Conservation (phyloP, 2,888 invertebrate genomes). For the Eubasilissa splendida region DNA sequence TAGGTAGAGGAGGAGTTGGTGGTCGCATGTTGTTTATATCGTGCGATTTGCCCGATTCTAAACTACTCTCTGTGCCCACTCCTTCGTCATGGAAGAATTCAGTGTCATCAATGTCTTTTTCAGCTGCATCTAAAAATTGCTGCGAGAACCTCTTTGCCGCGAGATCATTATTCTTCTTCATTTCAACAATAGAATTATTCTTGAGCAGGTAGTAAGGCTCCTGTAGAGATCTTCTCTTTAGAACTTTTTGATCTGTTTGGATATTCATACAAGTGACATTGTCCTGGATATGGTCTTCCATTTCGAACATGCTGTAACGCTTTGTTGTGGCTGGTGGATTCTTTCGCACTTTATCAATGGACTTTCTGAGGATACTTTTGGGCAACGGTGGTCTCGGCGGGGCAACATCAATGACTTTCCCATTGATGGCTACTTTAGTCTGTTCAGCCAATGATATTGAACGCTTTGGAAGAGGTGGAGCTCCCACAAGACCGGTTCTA, state of each 20-base stretch:
- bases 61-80: slow-evolving; percentile 74
- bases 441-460: slow-evolving; percentile 77
- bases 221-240: slow-evolving; percentile 83
- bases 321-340: slow-evolving; percentile 71
- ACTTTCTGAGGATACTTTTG: slow-evolving; percentile 80
- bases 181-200: slow-evolving; percentile 67
- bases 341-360: slow-evolving; percentile 72
- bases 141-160: slow-evolving; percentile 71
- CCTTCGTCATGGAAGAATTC: slow-evolving; percentile 76
- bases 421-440: slow-evolving; percentile 64
- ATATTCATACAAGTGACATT: slow-evolving; percentile 67
- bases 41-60: slow-evolving; percentile 74
- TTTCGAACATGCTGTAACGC: slow-evolving; percentile 88
- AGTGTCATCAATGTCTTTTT: slow-evolving; percentile 72
- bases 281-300: slow-evolving; percentile 73
- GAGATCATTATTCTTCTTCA: slow-evolving; percentile 71
- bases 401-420: slow-evolving; percentile 70
- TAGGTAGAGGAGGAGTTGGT: slow-evolving; percentile 72
- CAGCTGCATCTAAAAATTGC: slow-evolving; percentile 71
- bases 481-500: slow-evolving; percentile 65
- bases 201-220: slow-evolving; percentile 79
- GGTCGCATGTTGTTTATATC: slow-evolving; percentile 70
- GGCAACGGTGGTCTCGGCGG: slow-evolving; percentile 83
- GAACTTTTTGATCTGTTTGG: slow-evolving; percentile 71
- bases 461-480: slow-evolving; percentile 78